Percentiles rank a stretch among this genome's conserved stretches.
Conservation (phyloP, 2,888 invertebrate species). For the Drosophila longiperda region DNA sequence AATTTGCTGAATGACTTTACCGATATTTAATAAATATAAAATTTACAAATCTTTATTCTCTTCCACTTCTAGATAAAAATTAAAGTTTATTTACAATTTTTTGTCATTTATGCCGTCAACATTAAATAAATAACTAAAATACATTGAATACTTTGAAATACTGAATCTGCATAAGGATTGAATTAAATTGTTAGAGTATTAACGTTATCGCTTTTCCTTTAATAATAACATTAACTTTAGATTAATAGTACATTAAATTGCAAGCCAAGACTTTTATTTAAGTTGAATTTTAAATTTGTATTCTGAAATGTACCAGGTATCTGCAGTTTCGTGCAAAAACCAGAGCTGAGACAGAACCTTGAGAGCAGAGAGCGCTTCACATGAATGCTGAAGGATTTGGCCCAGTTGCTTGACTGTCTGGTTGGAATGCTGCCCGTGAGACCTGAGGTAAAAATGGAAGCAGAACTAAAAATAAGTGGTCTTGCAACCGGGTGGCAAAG, state of each 20-base stretch:
- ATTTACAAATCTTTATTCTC: not conserved
- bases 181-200: not conserved
- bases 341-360: constrained; percentile 23
- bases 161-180: not conserved
- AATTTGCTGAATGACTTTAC: not conserved
- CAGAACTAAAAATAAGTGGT: constrained; percentile 28
- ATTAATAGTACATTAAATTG: not conserved
- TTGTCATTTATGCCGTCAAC: not conserved
- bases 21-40: too few relatives aligned
- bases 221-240: not conserved
- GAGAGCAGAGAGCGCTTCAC: constrained; percentile 16
- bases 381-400: constrained; percentile 60
- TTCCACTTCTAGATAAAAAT: not conserved
- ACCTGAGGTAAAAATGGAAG: constrained; percentile 38
- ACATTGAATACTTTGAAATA: not conserved
- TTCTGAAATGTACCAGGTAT: not conserved
- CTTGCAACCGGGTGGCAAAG: constrained; percentile 50
- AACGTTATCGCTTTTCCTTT: not conserved
- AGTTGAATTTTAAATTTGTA: not conserved
- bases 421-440: constrained; percentile 68
- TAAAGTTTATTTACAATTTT: not conserved
- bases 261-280: not conserved
- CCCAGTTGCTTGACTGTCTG: constrained; percentile 67
- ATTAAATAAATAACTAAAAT: not conserved
- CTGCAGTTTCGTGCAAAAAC: constrained; percentile 13